These are phyloP conservation scores for Tethya wilhelma DNA, from an alignment of 37 sponge, comb jelly and placozoan species.

Conservation along the genomic window DNA sequence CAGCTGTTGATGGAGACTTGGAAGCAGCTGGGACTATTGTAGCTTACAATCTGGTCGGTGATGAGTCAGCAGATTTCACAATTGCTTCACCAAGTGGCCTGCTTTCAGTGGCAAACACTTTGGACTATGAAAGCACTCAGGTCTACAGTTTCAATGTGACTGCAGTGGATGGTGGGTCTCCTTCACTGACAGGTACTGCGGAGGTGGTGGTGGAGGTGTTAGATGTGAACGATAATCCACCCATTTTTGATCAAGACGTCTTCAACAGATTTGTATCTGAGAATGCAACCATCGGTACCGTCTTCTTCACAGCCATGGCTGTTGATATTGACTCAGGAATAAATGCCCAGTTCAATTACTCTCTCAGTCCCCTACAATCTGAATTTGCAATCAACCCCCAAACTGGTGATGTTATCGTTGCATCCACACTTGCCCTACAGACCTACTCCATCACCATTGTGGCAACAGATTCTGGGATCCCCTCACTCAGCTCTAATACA, in stretches of 20 bases:
- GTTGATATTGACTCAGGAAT: constrained; percentile 50
- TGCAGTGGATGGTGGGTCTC: constrained; percentile 60
- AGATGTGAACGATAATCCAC: constrained; percentile 86
- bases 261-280: constrained; percentile 32
- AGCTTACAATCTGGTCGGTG: background rate
- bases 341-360: constrained; percentile 39
- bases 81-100: constrained; percentile 43
- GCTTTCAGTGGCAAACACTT: background rate
- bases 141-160: constrained; percentile 47
- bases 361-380: constrained; percentile 4
- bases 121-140: constrained; percentile 58
- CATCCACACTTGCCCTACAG: constrained; percentile 17
- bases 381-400: constrained; percentile 54
- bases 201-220: constrained; percentile 42
- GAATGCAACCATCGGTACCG: background rate
- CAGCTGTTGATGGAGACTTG: constrained; percentile 48
- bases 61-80: constrained; percentile 13
- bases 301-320: constrained; percentile 13
- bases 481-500: constrained; percentile 50
- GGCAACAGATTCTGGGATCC: constrained; percentile 61
- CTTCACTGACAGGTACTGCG: constrained; percentile 38
- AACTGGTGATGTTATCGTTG: constrained; percentile 26
- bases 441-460: constrained; percentile 34
- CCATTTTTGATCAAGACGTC: constrained; percentile 24
- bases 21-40: constrained; percentile 23